phyloP scores from a whole-genome alignment of 2,113 vertebrate species.

The Muscicapa adusta region DNA sequence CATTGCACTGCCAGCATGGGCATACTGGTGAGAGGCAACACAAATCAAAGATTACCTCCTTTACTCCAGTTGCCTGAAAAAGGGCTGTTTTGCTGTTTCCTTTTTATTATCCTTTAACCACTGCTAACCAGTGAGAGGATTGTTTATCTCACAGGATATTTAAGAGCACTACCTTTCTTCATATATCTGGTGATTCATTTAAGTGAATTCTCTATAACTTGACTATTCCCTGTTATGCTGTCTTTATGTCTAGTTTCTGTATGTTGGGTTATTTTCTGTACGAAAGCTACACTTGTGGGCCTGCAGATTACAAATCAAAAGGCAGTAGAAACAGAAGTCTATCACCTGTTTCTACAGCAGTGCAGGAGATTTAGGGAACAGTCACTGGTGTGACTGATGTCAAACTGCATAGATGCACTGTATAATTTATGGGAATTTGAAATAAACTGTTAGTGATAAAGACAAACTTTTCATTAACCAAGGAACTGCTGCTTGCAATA shows the following conservation, averaged over 20 bases:
- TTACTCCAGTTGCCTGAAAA: background rate
- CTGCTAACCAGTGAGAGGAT: background rate
- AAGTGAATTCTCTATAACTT: background rate
- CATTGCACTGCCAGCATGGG: background rate
- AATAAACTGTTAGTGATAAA: background rate
- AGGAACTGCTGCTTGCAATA: background rate
- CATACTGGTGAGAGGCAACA: background rate
- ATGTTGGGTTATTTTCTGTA: background rate
- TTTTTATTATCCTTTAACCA: background rate
- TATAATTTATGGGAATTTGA: background rate
- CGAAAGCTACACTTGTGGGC: background rate
- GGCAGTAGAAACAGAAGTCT: background rate
- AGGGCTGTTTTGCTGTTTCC: background rate
- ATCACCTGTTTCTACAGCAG: background rate
- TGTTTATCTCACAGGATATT: background rate
- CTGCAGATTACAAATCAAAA: background rate
- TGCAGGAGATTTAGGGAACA: background rate
- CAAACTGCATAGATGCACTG: background rate
- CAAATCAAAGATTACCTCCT: background rate
- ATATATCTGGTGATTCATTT: background rate
- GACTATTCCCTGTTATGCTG: background rate
- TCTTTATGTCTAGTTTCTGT: background rate
- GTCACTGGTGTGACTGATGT: background rate
- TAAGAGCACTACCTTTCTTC: background rate
- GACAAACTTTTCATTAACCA: background rate